phyloP scores from a whole-genome alignment of 2,797 vertebrate genomes.

The Typhlichthys subterraneus region DNA sequence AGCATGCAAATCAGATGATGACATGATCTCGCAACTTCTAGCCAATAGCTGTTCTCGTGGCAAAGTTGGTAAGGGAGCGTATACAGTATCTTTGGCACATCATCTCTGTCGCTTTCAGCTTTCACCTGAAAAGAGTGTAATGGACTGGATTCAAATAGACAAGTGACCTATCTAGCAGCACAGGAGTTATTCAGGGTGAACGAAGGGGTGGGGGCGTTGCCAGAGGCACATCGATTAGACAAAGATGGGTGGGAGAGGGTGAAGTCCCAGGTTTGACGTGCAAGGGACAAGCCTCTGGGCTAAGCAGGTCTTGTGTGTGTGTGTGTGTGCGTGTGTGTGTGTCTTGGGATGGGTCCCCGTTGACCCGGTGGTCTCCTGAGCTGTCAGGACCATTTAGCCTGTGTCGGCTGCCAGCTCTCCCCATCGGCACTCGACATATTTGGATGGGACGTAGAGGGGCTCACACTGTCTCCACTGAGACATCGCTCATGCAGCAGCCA shows the following conservation, averaged over 20 bases:
- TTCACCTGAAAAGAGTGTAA: neutral
- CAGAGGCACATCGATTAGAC: conserved; percentile 18
- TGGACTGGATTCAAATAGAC: neutral
- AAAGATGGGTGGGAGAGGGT: neutral
- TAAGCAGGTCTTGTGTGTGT: neutral
- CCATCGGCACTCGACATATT: conserved; percentile 30
- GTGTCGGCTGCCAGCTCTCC: conserved; percentile 29
- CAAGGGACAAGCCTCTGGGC: conserved; percentile 21
- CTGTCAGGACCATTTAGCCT: conserved; percentile 57
- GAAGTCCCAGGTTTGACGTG: conserved; percentile 22
- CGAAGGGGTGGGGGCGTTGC: conserved; percentile 11
- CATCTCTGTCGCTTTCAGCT: too few relatives aligned
- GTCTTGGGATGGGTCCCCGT: neutral
- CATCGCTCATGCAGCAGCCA: too few relatives aligned
- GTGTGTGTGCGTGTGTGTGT: neutral
- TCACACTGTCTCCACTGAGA: neutral
- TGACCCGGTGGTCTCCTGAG: conserved; percentile 4
- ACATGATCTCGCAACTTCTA: neutral
- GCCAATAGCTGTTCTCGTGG: neutral
- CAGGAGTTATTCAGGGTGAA: conserved; percentile 4
- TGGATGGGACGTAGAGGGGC: neutral
- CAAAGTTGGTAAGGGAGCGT: too few relatives aligned
- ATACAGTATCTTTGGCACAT: too few relatives aligned
- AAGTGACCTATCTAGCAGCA: neutral
- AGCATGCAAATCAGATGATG: neutral